phyloP scores from a whole-genome alignment of 2,797 vertebrate species.

The Mastacembelus armatus region DNA sequence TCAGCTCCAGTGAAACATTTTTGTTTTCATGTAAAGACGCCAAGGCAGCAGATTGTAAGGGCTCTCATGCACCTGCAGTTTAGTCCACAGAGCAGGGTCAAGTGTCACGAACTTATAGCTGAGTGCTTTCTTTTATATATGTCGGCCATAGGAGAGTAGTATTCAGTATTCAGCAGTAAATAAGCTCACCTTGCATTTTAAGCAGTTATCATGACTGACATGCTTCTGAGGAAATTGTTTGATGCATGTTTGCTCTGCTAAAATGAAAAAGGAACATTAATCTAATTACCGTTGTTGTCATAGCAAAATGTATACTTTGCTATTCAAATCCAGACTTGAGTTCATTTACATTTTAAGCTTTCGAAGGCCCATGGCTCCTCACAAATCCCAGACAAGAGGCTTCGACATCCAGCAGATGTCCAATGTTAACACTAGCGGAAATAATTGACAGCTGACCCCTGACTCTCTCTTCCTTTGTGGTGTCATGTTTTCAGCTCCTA shows the following conservation, averaged over 20 bases:
- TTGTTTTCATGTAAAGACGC: constrained; percentile 28
- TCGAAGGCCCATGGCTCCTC: constrained; percentile 2
- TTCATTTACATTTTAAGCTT: constrained; percentile 58
- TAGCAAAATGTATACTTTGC: constrained; percentile 50
- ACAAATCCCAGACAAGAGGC: constrained; percentile 8
- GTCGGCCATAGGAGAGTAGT: too few species aligned
- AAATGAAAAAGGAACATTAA: too few species aligned
- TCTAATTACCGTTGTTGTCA: not conserved
- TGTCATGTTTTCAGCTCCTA: constrained; percentile 63
- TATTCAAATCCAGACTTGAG: constrained; percentile 66
- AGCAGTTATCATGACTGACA: not conserved
- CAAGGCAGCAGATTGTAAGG: constrained; percentile 3
- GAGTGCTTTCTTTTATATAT: constrained; percentile 56
- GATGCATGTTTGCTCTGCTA: constrained; percentile 74
- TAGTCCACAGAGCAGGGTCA: constrained; percentile 28
- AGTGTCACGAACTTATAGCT: constrained; percentile 14
- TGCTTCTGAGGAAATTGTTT: too few species aligned
- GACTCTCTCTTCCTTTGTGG: constrained; percentile 54
- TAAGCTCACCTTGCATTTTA: constrained; percentile 1
- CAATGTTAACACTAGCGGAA: constrained; percentile 21
- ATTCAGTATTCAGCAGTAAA: too few species aligned
- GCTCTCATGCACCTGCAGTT: constrained; percentile 25
- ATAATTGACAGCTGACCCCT: constrained; percentile 57
- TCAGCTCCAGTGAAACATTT: constrained; percentile 38
- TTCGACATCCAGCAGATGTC: constrained; percentile 23